Base-by-base conservation (phyloP, 2,888 invertebrate species). In the Apodemia mormo region DNA sequence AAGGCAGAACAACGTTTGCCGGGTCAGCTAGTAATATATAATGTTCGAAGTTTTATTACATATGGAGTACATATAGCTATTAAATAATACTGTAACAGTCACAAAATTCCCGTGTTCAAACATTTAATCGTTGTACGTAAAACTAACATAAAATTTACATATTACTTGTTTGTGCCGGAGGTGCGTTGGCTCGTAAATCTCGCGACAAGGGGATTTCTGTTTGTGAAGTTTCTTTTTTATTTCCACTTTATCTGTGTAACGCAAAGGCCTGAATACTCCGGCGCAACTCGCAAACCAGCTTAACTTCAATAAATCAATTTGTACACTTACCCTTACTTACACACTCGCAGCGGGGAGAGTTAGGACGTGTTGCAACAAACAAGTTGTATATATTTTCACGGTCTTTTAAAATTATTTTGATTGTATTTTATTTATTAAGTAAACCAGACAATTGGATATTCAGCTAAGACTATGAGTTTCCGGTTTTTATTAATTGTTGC, bases 291-390 rank as follows among this genome's bases (percentile, higher is more conserved):
- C 79, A 78, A 84, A 82, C 87, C 86, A 84, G 89, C 88, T 88
- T 88, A 92, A 92, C 92, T 93, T 92, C 89, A 89, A 93, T 93
- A 93, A 93, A 92, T 93, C 92, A 93, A 92, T 92, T 93, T 93
- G 90, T 90, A 88, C 90, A 88, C 87, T 90, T 88, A 89, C 87
- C 82, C 88, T 88, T 90, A 88, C 89, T 89, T 89, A 89, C 88
- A 89, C 75, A 76, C 77, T 78, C 76, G 76, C 83, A 81, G 79
- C 79, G 81, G 81, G 79, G 78, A 79, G 81, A 82, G 84, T 86
- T 85, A 82, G 83, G 76, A 88, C 89, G 88, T 89, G 88, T 85
- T 82, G 81, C 82, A 82, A 83, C 84, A 81, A 80, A 82, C 83
- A 81, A 81, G 86, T 85, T 86, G 85, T 82, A 82, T 86, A 85